phyloP scores from a whole-genome alignment of 2,113 vertebrate genomes.

The Rhombomys opimus region DNA sequence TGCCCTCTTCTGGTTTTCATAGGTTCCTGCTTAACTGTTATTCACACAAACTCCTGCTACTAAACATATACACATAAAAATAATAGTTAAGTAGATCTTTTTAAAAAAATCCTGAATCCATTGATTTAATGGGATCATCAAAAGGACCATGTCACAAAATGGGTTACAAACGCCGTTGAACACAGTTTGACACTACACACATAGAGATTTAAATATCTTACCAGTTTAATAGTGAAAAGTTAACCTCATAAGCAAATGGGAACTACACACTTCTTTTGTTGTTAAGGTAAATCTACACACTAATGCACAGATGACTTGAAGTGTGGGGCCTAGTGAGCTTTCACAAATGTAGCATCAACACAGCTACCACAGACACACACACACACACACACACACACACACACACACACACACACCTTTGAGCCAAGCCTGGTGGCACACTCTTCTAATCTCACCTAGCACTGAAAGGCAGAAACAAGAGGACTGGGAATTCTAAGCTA shows the following conservation, averaged over 20 bases:
- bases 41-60: background rate
- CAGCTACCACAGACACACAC: background rate
- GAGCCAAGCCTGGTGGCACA: background rate
- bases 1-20: background rate
- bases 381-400: too few species aligned
- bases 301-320: background rate
- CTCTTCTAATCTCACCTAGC: background rate
- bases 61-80: background rate
- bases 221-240: slow-evolving; percentile 1
- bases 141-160: background rate
- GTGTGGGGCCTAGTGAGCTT: background rate
- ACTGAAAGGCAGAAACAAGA: background rate
- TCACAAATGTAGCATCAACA: background rate
- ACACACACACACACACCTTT: too few species aligned
- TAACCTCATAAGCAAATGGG: background rate
- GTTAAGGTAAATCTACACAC: background rate
- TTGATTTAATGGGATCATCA: background rate
- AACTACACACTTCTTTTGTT: background rate
- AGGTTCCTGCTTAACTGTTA: background rate
- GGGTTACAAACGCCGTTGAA: background rate
- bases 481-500: background rate
- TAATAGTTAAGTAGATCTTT: background rate
- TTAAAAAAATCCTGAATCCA: background rate
- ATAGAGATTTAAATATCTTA: slow-evolving; percentile 15
- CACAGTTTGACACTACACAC: background rate